A percentile compares a stretch with the other conserved stretches of the same genome.
Conservation (phyloP, 2,888 invertebrate species). For the Clitarchus hookeri region DNA sequence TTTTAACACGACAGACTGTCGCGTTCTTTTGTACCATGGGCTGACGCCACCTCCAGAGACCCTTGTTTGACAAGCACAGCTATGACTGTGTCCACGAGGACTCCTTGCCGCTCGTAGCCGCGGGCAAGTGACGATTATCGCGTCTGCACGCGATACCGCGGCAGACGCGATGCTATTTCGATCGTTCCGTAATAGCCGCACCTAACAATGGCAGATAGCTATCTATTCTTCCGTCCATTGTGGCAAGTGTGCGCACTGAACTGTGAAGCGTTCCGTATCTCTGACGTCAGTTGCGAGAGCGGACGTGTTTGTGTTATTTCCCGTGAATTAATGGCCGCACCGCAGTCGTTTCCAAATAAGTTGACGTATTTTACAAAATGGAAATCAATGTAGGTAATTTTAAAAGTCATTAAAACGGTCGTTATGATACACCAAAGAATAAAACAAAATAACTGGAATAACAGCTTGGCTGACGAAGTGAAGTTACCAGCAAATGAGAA, state of each 20-base stretch:
- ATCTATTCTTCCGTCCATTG: neutral
- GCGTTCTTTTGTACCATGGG: no score
- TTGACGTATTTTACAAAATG: no score
- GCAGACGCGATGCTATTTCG: neutral
- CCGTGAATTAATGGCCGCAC: neutral
- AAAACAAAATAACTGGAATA: no score
- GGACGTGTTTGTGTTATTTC: no score
- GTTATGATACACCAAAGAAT: no score
- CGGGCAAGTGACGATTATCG: conserved; percentile 14
- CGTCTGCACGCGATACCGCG: neutral
- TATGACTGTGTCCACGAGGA: neutral
- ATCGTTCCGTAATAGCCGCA: neutral
- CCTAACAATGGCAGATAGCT: neutral
- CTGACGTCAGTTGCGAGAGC: neutral
- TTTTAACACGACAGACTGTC: no score
- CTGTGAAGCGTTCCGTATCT: neutral
- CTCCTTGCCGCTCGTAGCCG: neutral
- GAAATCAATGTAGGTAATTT: no score
- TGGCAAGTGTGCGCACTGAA: neutral
- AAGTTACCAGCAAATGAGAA: no score
- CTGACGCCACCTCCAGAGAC: no score
- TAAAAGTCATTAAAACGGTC: no score
- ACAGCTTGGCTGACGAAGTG: no score
- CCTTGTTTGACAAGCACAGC: no score
- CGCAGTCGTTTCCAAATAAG: neutral